phyloP scores from a whole-genome alignment of 2,113 vertebrate species.

The Oenanthe melanoleuca region DNA sequence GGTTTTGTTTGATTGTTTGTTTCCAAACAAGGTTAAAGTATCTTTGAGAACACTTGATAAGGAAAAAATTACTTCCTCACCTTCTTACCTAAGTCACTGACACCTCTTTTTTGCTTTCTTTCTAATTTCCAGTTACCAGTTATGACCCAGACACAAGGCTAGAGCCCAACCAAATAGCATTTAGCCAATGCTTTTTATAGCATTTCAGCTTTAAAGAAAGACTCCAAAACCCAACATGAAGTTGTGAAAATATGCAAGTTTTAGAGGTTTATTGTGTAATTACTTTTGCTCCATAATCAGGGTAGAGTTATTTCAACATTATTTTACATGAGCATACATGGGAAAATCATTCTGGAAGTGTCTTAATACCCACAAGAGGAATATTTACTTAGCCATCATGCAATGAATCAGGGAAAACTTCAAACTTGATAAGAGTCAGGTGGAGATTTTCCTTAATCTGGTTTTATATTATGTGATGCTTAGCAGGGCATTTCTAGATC shows the following conservation, averaged over 20 bases:
- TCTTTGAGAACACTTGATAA: neutral
- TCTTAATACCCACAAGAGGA: neutral
- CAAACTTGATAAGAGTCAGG: neutral
- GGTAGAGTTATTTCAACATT: neutral
- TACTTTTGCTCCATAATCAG: neutral
- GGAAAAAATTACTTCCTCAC: neutral
- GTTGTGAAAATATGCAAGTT: neutral
- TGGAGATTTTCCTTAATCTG: neutral
- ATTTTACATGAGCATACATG: neutral
- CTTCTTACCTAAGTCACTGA: neutral
- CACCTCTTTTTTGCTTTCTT: neutral
- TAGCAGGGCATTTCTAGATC: neutral
- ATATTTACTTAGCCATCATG: neutral
- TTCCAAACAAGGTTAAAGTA: slow-evolving; percentile 17
- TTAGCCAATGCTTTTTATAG: neutral
- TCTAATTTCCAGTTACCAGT: neutral
- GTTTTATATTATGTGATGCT: neutral
- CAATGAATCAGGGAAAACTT: neutral
- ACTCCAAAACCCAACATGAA: neutral
- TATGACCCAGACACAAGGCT: neutral
- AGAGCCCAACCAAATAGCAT: neutral
- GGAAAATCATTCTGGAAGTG: neutral
- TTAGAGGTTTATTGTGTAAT: neutral
- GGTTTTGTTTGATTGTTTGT: slow-evolving; percentile 3
- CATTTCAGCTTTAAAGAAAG: neutral